phyloP scores from a whole-genome alignment of 2,888 invertebrate species.

The Clivina fossor region DNA sequence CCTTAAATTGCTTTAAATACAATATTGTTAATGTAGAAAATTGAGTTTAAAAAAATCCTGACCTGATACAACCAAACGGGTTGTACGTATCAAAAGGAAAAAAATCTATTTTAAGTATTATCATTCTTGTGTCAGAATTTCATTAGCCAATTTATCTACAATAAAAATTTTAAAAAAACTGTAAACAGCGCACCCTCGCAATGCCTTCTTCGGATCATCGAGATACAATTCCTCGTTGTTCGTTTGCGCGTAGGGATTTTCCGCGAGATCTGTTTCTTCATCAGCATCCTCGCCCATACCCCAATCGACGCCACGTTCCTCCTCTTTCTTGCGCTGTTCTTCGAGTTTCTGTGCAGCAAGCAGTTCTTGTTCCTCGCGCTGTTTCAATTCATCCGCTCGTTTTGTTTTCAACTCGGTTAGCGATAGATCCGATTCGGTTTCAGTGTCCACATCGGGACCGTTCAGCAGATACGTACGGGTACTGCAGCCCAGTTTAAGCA shows the following conservation, averaged over 20 bases:
- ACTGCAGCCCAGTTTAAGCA: conserved; percentile 90
- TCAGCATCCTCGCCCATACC: conserved; percentile 93
- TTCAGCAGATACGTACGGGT: conserved; percentile 77
- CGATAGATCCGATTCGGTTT: conserved; percentile 80
- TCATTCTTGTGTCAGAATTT: too few relatives aligned
- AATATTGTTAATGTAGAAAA: too few relatives aligned
- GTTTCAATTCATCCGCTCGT: conserved; percentile 48
- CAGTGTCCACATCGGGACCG: conserved; percentile 85
- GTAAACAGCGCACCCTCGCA: too few relatives aligned
- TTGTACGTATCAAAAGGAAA: too few relatives aligned
- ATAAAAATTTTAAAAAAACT: too few relatives aligned
- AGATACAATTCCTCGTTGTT: conserved; percentile 87
- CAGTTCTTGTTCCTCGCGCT: conserved; percentile 53
- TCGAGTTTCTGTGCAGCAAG: conserved; percentile 56
- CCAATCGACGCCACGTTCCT: conserved; percentile 83
- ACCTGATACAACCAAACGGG: too few relatives aligned
- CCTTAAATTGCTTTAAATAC: too few relatives aligned
- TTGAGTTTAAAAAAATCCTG: too few relatives aligned
- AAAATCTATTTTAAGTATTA: too few relatives aligned
- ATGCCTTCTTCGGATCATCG: conserved; percentile 93
- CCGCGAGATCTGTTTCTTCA: conserved; percentile 76
- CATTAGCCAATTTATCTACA: too few relatives aligned
- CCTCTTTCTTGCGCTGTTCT: conserved; percentile 58
- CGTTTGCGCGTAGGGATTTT: conserved; percentile 81
- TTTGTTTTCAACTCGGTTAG: conserved; percentile 73